Base-by-base conservation (phyloP, 2,113 vertebrate genomes). In the Climacteris rufus region DNA sequence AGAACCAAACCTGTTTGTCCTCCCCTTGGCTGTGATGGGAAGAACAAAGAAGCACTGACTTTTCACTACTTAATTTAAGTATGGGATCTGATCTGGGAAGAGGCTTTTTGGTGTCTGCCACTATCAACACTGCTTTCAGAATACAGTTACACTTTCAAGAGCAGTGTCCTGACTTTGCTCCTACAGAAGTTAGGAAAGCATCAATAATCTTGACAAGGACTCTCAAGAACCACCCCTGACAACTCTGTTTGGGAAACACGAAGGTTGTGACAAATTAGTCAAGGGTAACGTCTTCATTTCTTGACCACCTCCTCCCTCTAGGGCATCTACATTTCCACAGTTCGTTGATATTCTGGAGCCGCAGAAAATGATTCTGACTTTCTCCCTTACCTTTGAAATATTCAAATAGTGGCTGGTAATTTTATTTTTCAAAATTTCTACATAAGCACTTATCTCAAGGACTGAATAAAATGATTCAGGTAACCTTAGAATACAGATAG, bases 401-500 rank as follows among this genome's bases (percentile, higher is more conserved):
- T 75, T 94, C 78, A 90, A 90, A 88, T 83, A 16, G 35, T 1
- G 3, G 45, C 39, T 30, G 17, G 54, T 86, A 81, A 92, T 96
- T 95, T 89, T 94, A 82, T 94, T 90, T 97, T 86, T 75, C 30
- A 35, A 74, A 63, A 69, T 69, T 94, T 88, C 76, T 13, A 44
- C 77, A 61, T 50, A 85, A 91, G 84, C 79, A 57, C 85, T 96
- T 94, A 92, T 82, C 87, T 93, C 85, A 96, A 92, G 71, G 93
- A 63, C 80, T 90, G 94, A 63, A 91, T 66, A 57, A 85, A 93
- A 92, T 5, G 13, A 61, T 93, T 86, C 71, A 31, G 47, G 92
- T 91, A 94, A 95, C 70, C 79, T 89, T 31, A 88, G 94, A 21
- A 95, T 93, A 95, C 65, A 90, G 91, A 94, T 93, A 65, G 69